Percentiles rank a stretch among this genome's conserved stretches.
phyloP scores from a whole-genome alignment of 2,888 invertebrate species.

The Apodemia duryi region DNA sequence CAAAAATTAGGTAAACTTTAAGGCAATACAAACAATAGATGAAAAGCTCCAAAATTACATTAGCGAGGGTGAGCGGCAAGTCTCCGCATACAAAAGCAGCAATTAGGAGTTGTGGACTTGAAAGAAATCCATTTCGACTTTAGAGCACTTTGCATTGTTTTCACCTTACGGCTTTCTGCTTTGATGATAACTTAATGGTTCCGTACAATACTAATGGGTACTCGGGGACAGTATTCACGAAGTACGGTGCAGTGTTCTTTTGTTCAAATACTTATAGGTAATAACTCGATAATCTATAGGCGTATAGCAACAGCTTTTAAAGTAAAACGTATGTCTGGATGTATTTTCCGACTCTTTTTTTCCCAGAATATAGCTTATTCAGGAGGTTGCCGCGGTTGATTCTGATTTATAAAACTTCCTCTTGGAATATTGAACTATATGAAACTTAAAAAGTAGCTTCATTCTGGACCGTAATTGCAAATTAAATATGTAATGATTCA shows the following conservation, averaged over 20 bases:
- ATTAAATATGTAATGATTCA: too few relatives aligned
- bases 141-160: conserved; percentile 40
- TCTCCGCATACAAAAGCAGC: conserved; percentile 39
- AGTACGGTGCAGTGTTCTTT: conserved; percentile 7
- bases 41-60: conserved; percentile 34
- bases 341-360: too few relatives aligned
- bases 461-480: too few relatives aligned
- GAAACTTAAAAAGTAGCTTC: too few relatives aligned
- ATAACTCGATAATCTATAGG: not conserved
- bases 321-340: not conserved
- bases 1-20: conserved; percentile 22
- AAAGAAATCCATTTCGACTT: conserved; percentile 48
- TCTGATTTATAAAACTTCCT: too few relatives aligned
- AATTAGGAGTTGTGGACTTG: conserved; percentile 47
- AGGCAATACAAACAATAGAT: conserved; percentile 20
- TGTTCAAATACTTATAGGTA: not conserved
- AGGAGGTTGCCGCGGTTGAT: too few relatives aligned
- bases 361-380: too few relatives aligned
- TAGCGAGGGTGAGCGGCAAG: conserved; percentile 25
- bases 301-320: not conserved
- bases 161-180: conserved; percentile 36
- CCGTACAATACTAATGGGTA: conserved; percentile 10
- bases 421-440: too few relatives aligned
- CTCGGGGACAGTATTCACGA: not conserved
- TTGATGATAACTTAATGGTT: conserved; percentile 24